Conservation (phyloP, 1,140 invertebrate genomes). For the Mya arenaria region DNA sequence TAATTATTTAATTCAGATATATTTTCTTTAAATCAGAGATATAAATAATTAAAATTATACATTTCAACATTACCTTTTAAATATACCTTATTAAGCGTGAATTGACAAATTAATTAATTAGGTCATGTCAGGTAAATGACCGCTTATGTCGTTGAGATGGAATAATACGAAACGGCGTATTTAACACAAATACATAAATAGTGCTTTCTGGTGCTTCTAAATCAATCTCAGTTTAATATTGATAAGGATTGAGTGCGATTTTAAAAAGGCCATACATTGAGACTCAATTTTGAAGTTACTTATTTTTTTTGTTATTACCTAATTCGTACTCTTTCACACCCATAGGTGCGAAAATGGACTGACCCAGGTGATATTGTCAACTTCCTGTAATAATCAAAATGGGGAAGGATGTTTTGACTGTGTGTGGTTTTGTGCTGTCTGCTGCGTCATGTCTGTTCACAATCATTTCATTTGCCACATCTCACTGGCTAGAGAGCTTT, state of each 20-base stretch:
- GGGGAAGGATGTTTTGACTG: slow-evolving; percentile 45
- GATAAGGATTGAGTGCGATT: too few species aligned
- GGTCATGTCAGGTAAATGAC: slow-evolving; percentile 33
- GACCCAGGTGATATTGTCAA: slow-evolving; percentile 10
- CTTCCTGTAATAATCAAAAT: slow-evolving; percentile 50
- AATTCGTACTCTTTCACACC: neutral
- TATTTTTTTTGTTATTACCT: too few species aligned
- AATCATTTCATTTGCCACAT: slow-evolving; percentile 35
- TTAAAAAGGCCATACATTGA: too few species aligned
- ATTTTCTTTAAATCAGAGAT: too few species aligned
- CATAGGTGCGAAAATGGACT: slow-evolving; percentile 35
- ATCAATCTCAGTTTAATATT: too few species aligned
- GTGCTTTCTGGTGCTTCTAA: too few species aligned
- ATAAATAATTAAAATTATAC: too few species aligned
- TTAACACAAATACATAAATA: neutral
- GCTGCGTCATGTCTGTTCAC: slow-evolving; percentile 12
- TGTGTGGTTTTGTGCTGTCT: slow-evolving; percentile 37
- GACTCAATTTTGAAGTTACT: too few species aligned
- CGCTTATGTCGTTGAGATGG: neutral
- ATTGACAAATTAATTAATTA: slow-evolving; percentile 24
- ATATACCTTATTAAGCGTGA: too few species aligned
- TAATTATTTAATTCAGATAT: too few species aligned
- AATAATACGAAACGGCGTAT: neutral
- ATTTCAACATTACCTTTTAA: too few species aligned
- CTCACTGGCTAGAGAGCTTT: slow-evolving; percentile 48